These are phyloP conservation scores for Torymus tubicola DNA, from an alignment of 2,888 invertebrate species.

Conservation along the genomic window DNA sequence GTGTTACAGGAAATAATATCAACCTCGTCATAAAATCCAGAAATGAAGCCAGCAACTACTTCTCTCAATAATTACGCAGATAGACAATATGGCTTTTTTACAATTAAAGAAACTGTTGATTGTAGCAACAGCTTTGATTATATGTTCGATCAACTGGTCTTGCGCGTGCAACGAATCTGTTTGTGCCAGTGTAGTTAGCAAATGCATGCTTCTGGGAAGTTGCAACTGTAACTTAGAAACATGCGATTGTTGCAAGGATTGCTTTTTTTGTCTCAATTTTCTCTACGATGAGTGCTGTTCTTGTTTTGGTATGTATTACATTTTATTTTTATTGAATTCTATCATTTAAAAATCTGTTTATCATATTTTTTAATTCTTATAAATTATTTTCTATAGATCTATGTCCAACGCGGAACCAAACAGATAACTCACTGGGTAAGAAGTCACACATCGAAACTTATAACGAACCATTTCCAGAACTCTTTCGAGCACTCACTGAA, in stretches of 20 bases:
- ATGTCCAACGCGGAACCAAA: slow-evolving; percentile 88
- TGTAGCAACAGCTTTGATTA: too few relatives aligned
- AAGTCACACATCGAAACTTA: slow-evolving; percentile 90
- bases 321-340: too few relatives aligned
- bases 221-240: slow-evolving; percentile 94
- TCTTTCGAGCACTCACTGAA: slow-evolving; percentile 87
- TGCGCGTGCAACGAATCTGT: slow-evolving; percentile 89
- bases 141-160: not conserved
- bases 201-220: slow-evolving; percentile 93
- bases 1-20: too few relatives aligned
- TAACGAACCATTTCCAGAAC: slow-evolving; percentile 85
- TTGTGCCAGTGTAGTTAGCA: slow-evolving; percentile 94
- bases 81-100: too few relatives aligned
- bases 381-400: slow-evolving; percentile 81
- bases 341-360: not conserved
- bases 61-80: too few relatives aligned
- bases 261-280: slow-evolving; percentile 89
- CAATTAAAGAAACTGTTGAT: too few relatives aligned
- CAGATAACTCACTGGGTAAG: slow-evolving; percentile 81
- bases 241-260: slow-evolving; percentile 93
- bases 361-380: slow-evolving; percentile 5
- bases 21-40: too few relatives aligned
- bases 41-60: too few relatives aligned
- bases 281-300: slow-evolving; percentile 94
- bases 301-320: slow-evolving; percentile 89